phyloP scores from a whole-genome alignment of 2,888 invertebrate species.

The Hermodice carunculata region DNA sequence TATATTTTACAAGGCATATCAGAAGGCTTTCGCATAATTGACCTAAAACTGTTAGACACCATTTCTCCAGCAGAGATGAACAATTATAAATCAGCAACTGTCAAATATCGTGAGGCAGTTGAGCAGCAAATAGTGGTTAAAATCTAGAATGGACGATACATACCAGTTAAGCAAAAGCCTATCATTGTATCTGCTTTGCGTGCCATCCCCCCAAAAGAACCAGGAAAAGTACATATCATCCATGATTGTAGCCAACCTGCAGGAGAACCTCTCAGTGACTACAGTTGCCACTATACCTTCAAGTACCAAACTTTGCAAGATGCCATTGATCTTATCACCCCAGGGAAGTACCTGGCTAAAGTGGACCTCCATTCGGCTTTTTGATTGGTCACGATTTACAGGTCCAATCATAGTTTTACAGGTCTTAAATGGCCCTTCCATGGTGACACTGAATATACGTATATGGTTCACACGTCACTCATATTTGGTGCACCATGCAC shows the following conservation, averaged over 20 bases:
- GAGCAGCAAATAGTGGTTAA: slow-evolving; percentile 9
- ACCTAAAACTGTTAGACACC: no score
- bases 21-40: no score
- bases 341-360: neutral
- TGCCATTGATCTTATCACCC: neutral
- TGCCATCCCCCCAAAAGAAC: neutral
- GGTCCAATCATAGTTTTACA: neutral
- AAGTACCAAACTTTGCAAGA: slow-evolving; percentile 4
- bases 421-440: slow-evolving; percentile 10
- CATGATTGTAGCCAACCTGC: slow-evolving; percentile 3
- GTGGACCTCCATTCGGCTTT: slow-evolving; percentile 3
- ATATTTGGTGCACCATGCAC: slow-evolving; percentile 9
- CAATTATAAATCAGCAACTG: no score
- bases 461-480: neutral
- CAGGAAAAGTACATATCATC: neutral
- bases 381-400: neutral
- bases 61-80: no score
- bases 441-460: neutral
- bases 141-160: slow-evolving; percentile 6
- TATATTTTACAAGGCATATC: no score
- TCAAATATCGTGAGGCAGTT: no score
- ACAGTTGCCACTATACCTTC: neutral
- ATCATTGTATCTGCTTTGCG: neutral
- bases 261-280: neutral
- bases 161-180: neutral